Conservation (phyloP, 2,797 vertebrate species). For the Gymnopithys bicolor region DNA sequence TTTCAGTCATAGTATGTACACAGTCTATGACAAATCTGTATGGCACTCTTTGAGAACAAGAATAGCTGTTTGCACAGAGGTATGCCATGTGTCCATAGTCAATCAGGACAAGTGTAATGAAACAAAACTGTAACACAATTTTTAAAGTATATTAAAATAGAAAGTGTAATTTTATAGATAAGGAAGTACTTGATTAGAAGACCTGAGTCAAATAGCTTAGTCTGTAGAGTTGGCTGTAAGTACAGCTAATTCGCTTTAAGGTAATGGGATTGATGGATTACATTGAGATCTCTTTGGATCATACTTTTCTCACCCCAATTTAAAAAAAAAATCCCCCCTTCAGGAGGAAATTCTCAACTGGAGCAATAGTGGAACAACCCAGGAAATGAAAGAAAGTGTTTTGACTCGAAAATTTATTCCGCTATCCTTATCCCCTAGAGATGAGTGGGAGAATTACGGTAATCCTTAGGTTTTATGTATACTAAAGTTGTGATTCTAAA, state of each 20-base stretch:
- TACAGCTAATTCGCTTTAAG: not conserved
- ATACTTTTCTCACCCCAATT: not conserved
- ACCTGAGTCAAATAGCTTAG: not conserved
- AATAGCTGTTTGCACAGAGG: not conserved
- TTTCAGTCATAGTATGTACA: not conserved
- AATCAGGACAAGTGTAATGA: not conserved
- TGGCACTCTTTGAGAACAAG: not conserved
- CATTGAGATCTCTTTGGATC: not conserved
- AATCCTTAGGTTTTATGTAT: not conserved
- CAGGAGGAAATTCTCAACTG: not conserved
- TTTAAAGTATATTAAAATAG: not conserved
- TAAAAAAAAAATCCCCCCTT: not conserved
- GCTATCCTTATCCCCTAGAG: not conserved
- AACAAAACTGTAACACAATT: not conserved
- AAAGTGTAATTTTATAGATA: not conserved
- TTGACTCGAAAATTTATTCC: not conserved
- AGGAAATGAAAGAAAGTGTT: not conserved
- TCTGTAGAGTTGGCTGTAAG: not conserved
- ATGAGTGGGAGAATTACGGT: not conserved
- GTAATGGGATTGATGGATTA: not conserved
- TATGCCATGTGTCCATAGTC: fast-evolving
- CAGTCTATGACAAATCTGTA: not conserved
- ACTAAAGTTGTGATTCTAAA: not conserved
- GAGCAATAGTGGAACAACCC: not conserved
- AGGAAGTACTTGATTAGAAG: not conserved